A percentile compares a stretch with the other conserved stretches of the same genome.
These are phyloP conservation scores for Eubucco bourcierii DNA, from an alignment of 2,113 vertebrate species.

Conservation along the genomic window DNA sequence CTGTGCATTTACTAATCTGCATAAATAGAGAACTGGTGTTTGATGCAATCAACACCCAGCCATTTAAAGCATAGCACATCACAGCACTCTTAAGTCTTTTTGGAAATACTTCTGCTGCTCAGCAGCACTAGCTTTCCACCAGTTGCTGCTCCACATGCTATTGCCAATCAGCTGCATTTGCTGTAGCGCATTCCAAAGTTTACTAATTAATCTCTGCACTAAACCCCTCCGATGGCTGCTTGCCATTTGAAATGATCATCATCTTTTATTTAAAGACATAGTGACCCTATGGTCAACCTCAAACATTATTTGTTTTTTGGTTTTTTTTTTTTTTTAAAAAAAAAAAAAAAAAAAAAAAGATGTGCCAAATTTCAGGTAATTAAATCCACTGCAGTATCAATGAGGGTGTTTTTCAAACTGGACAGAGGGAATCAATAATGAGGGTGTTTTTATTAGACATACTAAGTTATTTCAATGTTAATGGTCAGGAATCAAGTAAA, in stretches of 20 bases:
- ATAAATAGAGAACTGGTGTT: neutral
- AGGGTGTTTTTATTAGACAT: neutral
- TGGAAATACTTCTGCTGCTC: constrained; percentile 69
- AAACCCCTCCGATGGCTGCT: constrained; percentile 40
- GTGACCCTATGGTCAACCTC: neutral
- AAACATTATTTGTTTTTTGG: neutral
- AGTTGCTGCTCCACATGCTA: constrained; percentile 86
- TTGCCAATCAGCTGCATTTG: constrained; percentile 86
- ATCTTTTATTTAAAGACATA: constrained; percentile 71
- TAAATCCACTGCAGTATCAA: neutral
- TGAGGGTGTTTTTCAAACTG: neutral
- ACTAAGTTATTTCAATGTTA: neutral
- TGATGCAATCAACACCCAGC: constrained; percentile 38
- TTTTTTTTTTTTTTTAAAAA: too few species aligned
- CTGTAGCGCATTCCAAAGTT: constrained; percentile 74
- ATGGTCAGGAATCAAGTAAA: neutral
- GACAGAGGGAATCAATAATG: neutral
- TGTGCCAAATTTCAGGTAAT: neutral
- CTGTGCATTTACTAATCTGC: neutral
- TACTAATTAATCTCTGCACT: constrained; percentile 79
- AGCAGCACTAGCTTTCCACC: constrained; percentile 64
- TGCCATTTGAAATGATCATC: constrained; percentile 56
- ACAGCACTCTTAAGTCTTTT: constrained; percentile 71
- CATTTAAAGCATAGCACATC: constrained; percentile 58
- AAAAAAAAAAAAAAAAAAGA: neutral